A percentile compares a stretch with the other conserved stretches of the same genome.
phyloP scores from a whole-genome alignment of 2,797 vertebrate species.

The Lophius americanus region DNA sequence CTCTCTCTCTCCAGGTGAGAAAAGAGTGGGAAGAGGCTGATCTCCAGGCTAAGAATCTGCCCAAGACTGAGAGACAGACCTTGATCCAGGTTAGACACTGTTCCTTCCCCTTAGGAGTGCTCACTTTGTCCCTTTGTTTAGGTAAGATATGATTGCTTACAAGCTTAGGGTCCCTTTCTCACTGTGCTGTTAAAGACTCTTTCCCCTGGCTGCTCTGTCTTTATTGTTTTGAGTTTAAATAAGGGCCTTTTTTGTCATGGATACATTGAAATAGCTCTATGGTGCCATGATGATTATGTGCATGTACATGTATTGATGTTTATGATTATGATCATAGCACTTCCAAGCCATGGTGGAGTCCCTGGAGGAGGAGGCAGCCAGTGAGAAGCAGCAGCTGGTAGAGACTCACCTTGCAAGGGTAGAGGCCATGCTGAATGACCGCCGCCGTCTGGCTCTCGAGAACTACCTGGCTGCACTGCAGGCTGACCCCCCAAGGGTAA shows the following conservation, averaged over 20 bases:
- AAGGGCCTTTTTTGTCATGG: constrained; percentile 26
- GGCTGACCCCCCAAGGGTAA: constrained; percentile 91
- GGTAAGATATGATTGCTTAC: constrained; percentile 51
- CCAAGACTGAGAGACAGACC: constrained; percentile 95
- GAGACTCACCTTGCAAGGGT: constrained; percentile 97
- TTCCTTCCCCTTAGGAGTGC: constrained; percentile 39
- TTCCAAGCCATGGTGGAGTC: constrained; percentile 98
- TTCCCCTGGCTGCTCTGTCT: constrained; percentile 62
- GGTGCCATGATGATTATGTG: background rate
- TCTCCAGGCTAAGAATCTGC: constrained; percentile 93
- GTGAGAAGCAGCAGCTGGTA: constrained; percentile 97
- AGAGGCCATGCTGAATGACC: constrained; percentile 96
- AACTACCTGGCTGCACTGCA: constrained; percentile 96
- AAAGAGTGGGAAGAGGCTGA: constrained; percentile 99
- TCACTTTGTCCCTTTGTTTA: constrained; percentile 54
- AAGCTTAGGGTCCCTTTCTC: constrained; percentile 43
- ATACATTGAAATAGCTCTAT: constrained; percentile 11
- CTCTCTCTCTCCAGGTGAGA: constrained; percentile 84
- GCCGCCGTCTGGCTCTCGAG: constrained; percentile 94
- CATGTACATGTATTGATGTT: constrained; percentile 24
- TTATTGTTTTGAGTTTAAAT: constrained; percentile 61
- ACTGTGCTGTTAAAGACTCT: constrained; percentile 54
- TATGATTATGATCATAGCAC: constrained; percentile 79
- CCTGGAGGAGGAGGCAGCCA: constrained; percentile 96
- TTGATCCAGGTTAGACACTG: constrained; percentile 89